phyloP scores from a whole-genome alignment of 2,113 vertebrate genomes.

The Alectura lathami region DNA sequence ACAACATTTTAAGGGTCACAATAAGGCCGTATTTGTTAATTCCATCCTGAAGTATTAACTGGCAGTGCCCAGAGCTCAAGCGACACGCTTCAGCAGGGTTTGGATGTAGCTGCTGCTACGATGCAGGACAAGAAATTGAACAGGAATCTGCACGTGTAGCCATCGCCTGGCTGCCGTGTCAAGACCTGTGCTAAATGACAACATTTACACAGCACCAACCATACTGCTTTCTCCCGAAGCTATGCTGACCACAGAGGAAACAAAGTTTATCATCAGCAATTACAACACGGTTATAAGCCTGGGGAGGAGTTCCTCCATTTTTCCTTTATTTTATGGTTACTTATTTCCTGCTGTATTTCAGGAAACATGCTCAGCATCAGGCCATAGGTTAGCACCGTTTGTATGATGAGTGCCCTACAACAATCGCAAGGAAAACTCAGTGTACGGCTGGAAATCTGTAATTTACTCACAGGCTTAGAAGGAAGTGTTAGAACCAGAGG shows the following conservation, averaged over 20 bases:
- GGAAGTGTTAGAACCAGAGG: not conserved
- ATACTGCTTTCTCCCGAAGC: not conserved
- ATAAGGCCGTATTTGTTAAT: not conserved
- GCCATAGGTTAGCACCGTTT: not conserved
- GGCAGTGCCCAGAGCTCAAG: not conserved
- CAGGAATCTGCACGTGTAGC: not conserved
- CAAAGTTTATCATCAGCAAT: not conserved
- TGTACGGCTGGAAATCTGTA: not conserved
- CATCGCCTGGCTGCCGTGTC: not conserved
- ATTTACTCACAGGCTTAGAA: slow-evolving; percentile 43
- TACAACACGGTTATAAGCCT: not conserved
- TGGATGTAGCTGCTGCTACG: not conserved
- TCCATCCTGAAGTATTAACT: not conserved
- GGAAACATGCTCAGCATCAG: not conserved
- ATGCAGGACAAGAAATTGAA: not conserved
- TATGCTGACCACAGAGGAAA: not conserved
- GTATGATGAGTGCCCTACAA: not conserved
- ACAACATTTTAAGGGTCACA: not conserved
- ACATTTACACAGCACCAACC: not conserved
- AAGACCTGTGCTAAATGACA: not conserved
- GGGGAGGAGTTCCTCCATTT: not conserved
- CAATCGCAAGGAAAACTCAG: not conserved
- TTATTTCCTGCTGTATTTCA: not conserved
- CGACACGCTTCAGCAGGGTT: not conserved
- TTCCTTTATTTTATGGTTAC: not conserved